A percentile compares a stretch with the other conserved stretches of the same genome.
These are phyloP conservation scores for Spodoptera littoralis DNA, from an alignment of 2,888 invertebrate genomes.

Conservation along the genomic window DNA sequence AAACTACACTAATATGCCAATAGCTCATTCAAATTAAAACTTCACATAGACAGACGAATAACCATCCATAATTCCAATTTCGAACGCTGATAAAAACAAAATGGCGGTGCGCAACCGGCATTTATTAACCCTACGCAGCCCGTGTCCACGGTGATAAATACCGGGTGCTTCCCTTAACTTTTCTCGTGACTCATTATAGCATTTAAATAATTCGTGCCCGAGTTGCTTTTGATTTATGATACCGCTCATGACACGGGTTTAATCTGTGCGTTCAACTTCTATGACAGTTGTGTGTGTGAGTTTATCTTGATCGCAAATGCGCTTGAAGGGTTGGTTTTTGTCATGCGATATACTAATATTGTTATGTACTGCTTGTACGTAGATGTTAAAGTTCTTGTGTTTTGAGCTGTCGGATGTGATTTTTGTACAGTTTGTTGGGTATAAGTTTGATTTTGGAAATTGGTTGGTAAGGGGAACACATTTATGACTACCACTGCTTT, in stretches of 20 bases:
- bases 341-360: slow-evolving; percentile 57
- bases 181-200: slow-evolving; percentile 87
- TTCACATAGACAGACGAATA: slow-evolving; percentile 76
- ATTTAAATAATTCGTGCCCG: slow-evolving; percentile 87
- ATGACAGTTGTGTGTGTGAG: slow-evolving; percentile 62
- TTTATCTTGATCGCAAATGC: slow-evolving; percentile 64
- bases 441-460: no score
- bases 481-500: no score
- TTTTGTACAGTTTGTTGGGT: no score
- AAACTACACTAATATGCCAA: slow-evolving; percentile 44
- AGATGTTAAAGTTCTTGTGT: no score
- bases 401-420: no score
- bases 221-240: slow-evolving; percentile 83
- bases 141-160: slow-evolving; percentile 82
- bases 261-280: slow-evolving; percentile 69
- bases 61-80: slow-evolving; percentile 82
- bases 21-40: slow-evolving; percentile 69
- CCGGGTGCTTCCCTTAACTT: slow-evolving; percentile 79
- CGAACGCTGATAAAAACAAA: slow-evolving; percentile 81
- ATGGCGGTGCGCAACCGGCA: slow-evolving; percentile 75
- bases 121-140: slow-evolving; percentile 86
- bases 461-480: no score
- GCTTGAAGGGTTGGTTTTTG: slow-evolving; percentile 59
- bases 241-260: slow-evolving; percentile 76
- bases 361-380: no score